These are phyloP conservation scores for Halcyon senegalensis DNA, from an alignment of 2,113 vertebrate species.

Conservation along the genomic window DNA sequence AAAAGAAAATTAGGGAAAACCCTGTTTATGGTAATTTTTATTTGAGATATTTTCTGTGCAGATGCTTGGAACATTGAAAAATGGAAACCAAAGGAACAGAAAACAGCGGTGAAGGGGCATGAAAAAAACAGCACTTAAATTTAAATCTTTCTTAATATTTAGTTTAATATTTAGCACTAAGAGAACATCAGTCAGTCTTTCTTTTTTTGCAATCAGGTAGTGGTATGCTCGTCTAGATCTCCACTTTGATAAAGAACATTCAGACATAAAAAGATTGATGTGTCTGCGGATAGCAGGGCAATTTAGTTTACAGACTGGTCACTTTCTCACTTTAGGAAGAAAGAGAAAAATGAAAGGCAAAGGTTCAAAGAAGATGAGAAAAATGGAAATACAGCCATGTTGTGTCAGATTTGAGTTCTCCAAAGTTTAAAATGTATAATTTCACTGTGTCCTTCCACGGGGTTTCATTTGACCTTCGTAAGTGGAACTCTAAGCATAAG, in stretches of 20 bases:
- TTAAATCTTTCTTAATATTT: slow-evolving; percentile 12
- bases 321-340: not conserved
- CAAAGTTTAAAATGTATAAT: slow-evolving; percentile 11
- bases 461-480: slow-evolving; percentile 16
- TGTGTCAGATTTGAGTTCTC: not conserved
- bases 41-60: not conserved
- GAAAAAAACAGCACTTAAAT: not conserved
- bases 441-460: not conserved
- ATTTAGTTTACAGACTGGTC: not conserved
- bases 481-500: slow-evolving; percentile 37
- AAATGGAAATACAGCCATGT: not conserved
- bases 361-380: not conserved
- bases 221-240: not conserved
- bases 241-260: not conserved
- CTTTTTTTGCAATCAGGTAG: not conserved
- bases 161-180: not conserved
- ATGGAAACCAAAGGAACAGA: not conserved
- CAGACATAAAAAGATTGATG: not conserved
- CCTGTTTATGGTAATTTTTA: not conserved
- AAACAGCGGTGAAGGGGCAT: not conserved
- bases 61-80: not conserved
- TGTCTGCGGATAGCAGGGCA: not conserved
- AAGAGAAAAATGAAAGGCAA: slow-evolving; percentile 1
- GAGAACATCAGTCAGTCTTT: not conserved
- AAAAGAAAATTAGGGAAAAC: not conserved